These are phyloP conservation scores for Bujurquina vittata DNA, from an alignment of 2,113 vertebrate species.

Conservation along the genomic window DNA sequence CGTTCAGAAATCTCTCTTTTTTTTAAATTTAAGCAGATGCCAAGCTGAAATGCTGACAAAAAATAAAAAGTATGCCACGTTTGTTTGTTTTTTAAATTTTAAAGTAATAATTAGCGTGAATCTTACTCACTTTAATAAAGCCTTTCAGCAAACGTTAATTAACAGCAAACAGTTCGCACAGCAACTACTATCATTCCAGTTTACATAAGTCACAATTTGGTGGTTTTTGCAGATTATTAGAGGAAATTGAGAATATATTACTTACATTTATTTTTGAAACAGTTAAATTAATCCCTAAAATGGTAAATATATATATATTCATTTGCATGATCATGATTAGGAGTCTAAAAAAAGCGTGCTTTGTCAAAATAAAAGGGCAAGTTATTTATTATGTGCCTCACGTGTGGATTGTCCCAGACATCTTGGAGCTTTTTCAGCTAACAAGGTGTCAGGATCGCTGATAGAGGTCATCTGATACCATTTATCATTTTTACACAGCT, in stretches of 20 bases:
- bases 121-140: background rate
- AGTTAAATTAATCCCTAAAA: background rate
- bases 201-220: background rate
- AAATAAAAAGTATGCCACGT: background rate
- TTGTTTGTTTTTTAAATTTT: background rate
- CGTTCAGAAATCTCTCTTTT: background rate
- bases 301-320: background rate
- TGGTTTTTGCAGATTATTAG: background rate
- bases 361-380: background rate
- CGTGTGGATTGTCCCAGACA: background rate
- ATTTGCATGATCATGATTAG: constrained; percentile 1
- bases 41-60: background rate
- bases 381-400: constrained; percentile 10
- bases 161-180: background rate
- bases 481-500: constrained; percentile 23
- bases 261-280: background rate
- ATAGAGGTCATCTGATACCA: constrained; percentile 30
- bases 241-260: no score
- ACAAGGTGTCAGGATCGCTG: constrained; percentile 36
- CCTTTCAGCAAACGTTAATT: background rate
- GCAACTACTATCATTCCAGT: background rate
- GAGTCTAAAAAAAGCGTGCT: background rate
- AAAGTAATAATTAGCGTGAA: background rate
- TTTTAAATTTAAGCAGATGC: background rate
- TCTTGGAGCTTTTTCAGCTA: constrained; percentile 25